Base-by-base conservation (phyloP, 1,140 invertebrate species). In the Wiebesia pumilae region DNA sequence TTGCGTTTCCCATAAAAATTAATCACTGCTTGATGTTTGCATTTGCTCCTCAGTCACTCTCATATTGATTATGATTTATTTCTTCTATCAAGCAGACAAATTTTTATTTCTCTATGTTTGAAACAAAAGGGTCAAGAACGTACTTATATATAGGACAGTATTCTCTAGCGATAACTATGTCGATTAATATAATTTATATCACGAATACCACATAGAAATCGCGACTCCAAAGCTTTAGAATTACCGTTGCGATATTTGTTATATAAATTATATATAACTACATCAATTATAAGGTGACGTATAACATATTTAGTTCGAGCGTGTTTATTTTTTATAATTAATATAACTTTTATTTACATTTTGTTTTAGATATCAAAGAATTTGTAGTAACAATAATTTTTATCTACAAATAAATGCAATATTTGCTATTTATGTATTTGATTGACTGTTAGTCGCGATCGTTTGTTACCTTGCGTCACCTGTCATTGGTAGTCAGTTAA, bases 81-180 rank as follows among this genome's bases (percentile, higher is more conserved):
- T 75, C 19, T 73, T 38, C 47, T 81, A 24, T 75, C 69, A 30
- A 30, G 12, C 69, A 43, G 54, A 65, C n/a, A 84, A 10, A 14
- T 54, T 54, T 86, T 38, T 71, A 81, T 75, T 40, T 81, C 84
- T 75, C n/a, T 58, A 86, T 35, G 35, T 73, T 62, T 51, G 77
- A 86, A 47, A 83, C 10, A 40, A 82, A 75, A 86, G 75, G 54
- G n/a, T 14, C 2, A 86, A 80, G 88, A 89, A 88, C 89, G 92
- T 93, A 93, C 92, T 93, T 93, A 93, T 92, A 90, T 81, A 91
- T 92, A 92, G 88, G 91, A 91, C 91, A 92, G 92, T 93, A 93
- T 93, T 93, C 89, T 83, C 83, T 92, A 93, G 88, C 86, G 88
- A 75, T 93, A 92, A 87, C 87, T 88, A 85, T 87, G 87, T 89